These are phyloP conservation scores for Pyxicephalus adspersus DNA, from an alignment of 2,113 vertebrate genomes.

Conservation along the genomic window DNA sequence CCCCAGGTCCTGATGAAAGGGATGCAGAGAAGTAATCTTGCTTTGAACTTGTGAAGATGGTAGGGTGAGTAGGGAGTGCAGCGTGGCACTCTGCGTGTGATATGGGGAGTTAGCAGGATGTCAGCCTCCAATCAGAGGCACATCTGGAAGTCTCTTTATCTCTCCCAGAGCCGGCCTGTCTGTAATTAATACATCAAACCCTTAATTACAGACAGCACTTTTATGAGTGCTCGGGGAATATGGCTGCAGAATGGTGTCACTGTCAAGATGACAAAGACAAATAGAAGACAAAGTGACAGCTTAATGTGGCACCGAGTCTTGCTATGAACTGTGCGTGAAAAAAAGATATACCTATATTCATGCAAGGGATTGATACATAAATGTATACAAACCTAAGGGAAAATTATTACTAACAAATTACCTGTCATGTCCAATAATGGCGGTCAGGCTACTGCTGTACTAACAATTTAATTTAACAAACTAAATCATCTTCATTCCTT, in stretches of 20 bases:
- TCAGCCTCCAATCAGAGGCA: constrained; percentile 71
- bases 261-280: constrained; percentile 51
- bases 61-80: constrained; percentile 67
- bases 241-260: constrained; percentile 39
- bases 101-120: constrained; percentile 73
- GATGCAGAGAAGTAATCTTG: constrained; percentile 72
- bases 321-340: neutral
- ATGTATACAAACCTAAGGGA: neutral
- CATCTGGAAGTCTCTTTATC: constrained; percentile 81
- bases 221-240: constrained; percentile 60
- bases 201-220: constrained; percentile 75
- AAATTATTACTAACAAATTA: constrained; percentile 4
- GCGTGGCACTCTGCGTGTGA: constrained; percentile 80
- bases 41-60: constrained; percentile 78
- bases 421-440: constrained; percentile 13
- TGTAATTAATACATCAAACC: constrained; percentile 78
- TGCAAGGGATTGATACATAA: constrained; percentile 4
- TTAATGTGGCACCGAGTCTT: constrained; percentile 28
- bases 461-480: no score
- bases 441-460: neutral
- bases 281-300: constrained; percentile 52
- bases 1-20: constrained; percentile 70
- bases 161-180: constrained; percentile 70
- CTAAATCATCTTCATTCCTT: no score
- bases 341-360: neutral